phyloP scores from a whole-genome alignment of 2,797 vertebrate species.

The Chrysocyon brachyurus region DNA sequence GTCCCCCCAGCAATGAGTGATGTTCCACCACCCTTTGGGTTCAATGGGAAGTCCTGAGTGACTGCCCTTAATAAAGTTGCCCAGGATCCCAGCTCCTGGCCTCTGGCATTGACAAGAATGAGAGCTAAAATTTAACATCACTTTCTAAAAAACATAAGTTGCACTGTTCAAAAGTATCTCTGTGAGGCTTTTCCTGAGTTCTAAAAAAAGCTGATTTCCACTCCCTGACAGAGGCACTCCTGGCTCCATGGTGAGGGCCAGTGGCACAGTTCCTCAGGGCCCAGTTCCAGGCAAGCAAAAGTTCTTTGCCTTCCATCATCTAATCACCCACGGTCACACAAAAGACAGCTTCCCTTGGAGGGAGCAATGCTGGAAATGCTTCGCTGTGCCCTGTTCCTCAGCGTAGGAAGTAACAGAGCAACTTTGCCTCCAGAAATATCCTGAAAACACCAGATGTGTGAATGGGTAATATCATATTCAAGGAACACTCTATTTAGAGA shows the following conservation, averaged over 20 bases:
- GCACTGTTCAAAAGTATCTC: constrained; percentile 27
- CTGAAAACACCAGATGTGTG: constrained; percentile 83
- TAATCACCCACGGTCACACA: not conserved
- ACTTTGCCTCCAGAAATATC: constrained; percentile 74
- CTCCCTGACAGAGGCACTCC: not conserved
- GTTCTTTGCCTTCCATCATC: constrained; percentile 38
- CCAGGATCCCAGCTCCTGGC: constrained; percentile 5
- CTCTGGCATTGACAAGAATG: not conserved
- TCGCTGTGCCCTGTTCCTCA: constrained; percentile 10
- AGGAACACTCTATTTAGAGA: constrained; percentile 75
- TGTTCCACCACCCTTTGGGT: constrained; percentile 53
- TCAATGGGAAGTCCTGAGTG: constrained; percentile 27
- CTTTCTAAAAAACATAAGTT: constrained; percentile 25
- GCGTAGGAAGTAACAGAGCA: constrained; percentile 67
- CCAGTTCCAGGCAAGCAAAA: constrained; percentile 44
- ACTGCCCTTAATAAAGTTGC: constrained; percentile 66
- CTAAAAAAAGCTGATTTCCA: not conserved
- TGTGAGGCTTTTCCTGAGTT: not conserved
- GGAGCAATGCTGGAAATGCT: constrained; percentile 31
- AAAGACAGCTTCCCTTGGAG: constrained; percentile 58
- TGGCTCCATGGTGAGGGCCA: not conserved
- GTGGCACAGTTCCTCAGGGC: not conserved
- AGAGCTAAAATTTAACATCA: constrained; percentile 22
- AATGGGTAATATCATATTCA: constrained; percentile 73
- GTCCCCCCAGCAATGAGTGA: constrained; percentile 24